Conservation (phyloP, 2,888 invertebrate genomes). For the Theretra japonica region DNA sequence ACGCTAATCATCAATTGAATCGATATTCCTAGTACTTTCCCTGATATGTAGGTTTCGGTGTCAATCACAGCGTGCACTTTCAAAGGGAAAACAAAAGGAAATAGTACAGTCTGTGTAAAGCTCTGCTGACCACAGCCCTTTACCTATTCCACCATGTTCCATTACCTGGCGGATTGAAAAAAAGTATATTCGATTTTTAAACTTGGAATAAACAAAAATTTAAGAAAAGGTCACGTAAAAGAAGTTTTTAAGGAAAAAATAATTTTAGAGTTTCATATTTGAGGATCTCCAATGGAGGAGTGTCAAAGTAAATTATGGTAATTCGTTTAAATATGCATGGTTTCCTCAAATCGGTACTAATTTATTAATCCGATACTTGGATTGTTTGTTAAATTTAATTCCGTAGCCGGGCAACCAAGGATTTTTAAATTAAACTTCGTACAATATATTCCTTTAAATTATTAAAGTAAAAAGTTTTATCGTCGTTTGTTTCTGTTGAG, state of each 20-base stretch:
- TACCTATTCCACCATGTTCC: background rate
- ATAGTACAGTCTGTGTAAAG: background rate
- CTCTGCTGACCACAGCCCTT: background rate
- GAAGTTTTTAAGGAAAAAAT: too few relatives aligned
- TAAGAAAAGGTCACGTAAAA: too few relatives aligned
- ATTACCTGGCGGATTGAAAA: background rate
- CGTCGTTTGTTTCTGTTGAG: background rate
- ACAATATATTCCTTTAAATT: background rate
- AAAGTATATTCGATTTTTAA: background rate
- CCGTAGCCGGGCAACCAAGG: background rate
- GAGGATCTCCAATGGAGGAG: too few relatives aligned
- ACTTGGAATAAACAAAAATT: background rate
- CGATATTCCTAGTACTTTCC: background rate
- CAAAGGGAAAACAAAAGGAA: background rate
- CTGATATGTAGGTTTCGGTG: background rate
- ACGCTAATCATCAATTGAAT: background rate
- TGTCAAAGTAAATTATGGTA: background rate
- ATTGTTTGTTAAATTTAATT: background rate
- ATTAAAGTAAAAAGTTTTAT: background rate
- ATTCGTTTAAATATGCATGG: background rate
- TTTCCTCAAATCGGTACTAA: background rate
- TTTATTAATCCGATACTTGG: background rate
- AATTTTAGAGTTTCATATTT: too few relatives aligned
- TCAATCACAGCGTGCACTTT: slow-evolving; percentile 4
- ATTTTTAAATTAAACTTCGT: background rate